Conservation (phyloP, 1,140 invertebrate genomes). For the Spodoptera frugiperda region DNA sequence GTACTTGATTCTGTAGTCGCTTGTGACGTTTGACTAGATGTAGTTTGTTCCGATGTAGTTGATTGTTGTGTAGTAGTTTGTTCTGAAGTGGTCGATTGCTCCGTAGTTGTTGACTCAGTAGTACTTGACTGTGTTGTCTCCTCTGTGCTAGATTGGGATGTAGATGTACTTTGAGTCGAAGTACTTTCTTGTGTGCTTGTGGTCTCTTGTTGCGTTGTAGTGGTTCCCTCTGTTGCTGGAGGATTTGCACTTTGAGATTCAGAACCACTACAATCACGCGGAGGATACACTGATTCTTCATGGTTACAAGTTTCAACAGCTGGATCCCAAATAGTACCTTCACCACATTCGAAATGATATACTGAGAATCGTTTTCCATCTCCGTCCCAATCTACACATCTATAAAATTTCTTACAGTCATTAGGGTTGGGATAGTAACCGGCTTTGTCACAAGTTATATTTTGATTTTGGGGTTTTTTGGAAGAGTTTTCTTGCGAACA, state of each 20-base stretch:
- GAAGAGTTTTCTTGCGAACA: constrained; percentile 58
- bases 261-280: constrained; percentile 73
- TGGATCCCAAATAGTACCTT: constrained; percentile 88
- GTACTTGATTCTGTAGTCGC: constrained; percentile 54
- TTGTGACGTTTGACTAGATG: constrained; percentile 55
- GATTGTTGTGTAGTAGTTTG: constrained; percentile 61
- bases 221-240: constrained; percentile 56
- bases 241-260: constrained; percentile 65
- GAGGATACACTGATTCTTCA: constrained; percentile 83
- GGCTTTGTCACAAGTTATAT: constrained; percentile 80
- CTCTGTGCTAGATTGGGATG: constrained; percentile 60
- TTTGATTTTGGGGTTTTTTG: constrained; percentile 63
- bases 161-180: constrained; percentile 51
- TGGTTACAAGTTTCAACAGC: constrained; percentile 85
- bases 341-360: constrained; percentile 88
- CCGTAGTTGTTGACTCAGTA: constrained; percentile 46
- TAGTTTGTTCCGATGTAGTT: constrained; percentile 60
- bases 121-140: constrained; percentile 37
- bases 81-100: constrained; percentile 59
- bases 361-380: constrained; percentile 87
- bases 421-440: constrained; percentile 90
- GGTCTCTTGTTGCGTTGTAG: constrained; percentile 50
- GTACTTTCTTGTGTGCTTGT: constrained; percentile 58
- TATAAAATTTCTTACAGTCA: constrained; percentile 90
- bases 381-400: constrained; percentile 90